Conservation (phyloP, 2,888 invertebrate species). For the Eumacrocentrus americanus region DNA sequence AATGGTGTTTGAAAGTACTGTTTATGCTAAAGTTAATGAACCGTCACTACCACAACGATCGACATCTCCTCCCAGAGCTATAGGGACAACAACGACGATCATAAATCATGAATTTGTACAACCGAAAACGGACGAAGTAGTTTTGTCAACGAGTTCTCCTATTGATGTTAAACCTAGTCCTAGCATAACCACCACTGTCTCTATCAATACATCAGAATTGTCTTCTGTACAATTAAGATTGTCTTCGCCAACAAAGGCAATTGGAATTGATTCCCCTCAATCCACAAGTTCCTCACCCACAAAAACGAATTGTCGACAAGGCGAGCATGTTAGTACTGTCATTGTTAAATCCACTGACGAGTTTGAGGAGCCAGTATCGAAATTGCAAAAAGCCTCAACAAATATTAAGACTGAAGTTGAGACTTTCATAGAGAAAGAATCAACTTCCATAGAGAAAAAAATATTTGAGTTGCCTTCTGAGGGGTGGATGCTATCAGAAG, state of each 20-base stretch:
- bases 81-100: conserved; percentile 52
- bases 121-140: conserved; percentile 17
- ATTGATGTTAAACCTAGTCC: neutral
- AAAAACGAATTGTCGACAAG: conserved; percentile 22
- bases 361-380: neutral
- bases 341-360: conserved; percentile 25
- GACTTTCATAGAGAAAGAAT: conserved; percentile 36
- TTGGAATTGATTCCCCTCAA: conserved; percentile 18
- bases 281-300: too few species aligned
- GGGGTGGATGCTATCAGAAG: conserved; percentile 84
- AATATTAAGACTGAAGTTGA: conserved; percentile 37
- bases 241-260: conserved; percentile 13
- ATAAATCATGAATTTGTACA: conserved; percentile 45
- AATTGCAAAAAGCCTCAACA: conserved; percentile 18
- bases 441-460: conserved; percentile 68
- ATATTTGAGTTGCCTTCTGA: conserved; percentile 80
- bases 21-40: conserved; percentile 41
- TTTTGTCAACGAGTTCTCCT: neutral
- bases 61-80: conserved; percentile 39
- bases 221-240: conserved; percentile 25
- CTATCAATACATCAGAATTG: conserved; percentile 15
- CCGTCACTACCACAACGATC: conserved; percentile 10
- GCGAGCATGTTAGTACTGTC: conserved; percentile 25
- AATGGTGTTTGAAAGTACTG: conserved; percentile 46
- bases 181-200: conserved; percentile 11